Percentiles rank a stretch among this genome's conserved stretches.
phyloP scores from a whole-genome alignment of 2,888 invertebrate genomes.

The Sesia bembeciformis region DNA sequence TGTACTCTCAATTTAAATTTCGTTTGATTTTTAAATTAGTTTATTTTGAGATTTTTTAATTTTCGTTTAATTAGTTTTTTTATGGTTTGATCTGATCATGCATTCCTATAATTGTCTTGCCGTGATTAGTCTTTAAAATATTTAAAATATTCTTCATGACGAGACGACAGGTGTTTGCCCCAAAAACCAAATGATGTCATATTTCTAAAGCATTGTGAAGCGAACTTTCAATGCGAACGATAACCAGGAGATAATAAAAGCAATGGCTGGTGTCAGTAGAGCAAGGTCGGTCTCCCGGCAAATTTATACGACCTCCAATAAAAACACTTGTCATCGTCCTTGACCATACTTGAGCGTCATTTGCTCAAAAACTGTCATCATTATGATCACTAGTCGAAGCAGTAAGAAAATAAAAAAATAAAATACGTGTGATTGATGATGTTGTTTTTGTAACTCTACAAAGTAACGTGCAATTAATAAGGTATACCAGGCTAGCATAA shows the following conservation, averaged over 20 bases:
- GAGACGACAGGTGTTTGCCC: no score
- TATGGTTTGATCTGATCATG: no score
- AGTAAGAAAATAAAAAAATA: not conserved
- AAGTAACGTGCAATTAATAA: not conserved
- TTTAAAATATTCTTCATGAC: no score
- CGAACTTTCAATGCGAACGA: not conserved
- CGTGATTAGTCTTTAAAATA: no score
- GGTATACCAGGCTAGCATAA: not conserved
- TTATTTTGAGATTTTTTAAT: no score
- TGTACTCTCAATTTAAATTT: no score
- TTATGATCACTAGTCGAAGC: no score
- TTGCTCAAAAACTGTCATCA: no score
- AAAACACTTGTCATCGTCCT: constrained; percentile 14
- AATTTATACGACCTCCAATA: constrained; percentile 17
- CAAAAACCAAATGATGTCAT: no score
- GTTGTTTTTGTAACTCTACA: not conserved
- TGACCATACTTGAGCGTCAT: constrained; percentile 4
- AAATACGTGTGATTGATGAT: not conserved
- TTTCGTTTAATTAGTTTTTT: no score
- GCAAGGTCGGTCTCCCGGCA: constrained; percentile 24
- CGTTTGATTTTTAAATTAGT: no score
- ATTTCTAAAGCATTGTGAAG: not conserved
- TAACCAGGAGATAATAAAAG: not conserved
- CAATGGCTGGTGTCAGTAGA: constrained; percentile 12
- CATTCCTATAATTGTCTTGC: no score